These are phyloP conservation scores for Sinotaia quadrata DNA, from an alignment of 2,888 invertebrate species.

Conservation along the genomic window DNA sequence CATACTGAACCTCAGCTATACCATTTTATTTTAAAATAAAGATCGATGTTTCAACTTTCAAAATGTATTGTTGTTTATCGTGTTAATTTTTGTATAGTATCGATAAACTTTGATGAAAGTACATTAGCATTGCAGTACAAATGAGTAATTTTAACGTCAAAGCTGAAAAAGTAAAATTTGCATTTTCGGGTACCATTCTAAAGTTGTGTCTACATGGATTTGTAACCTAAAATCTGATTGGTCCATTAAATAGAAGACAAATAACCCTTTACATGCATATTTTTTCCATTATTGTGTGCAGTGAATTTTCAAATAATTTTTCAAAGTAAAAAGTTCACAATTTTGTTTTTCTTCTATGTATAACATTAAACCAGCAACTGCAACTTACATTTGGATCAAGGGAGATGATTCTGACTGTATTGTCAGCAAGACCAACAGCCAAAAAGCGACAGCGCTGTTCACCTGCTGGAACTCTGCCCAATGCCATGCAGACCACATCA, in stretches of 20 bases:
- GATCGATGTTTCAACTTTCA: no score
- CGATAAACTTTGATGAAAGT: no score
- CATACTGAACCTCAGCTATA: no score
- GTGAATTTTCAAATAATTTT: background rate
- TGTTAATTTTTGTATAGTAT: background rate
- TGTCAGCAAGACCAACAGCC: slow-evolving; percentile 95
- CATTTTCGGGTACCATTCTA: no score
- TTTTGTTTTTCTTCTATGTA: background rate
- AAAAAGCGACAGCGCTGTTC: slow-evolving; percentile 96
- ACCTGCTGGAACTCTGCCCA: slow-evolving; percentile 94
- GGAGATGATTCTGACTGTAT: slow-evolving; percentile 97
- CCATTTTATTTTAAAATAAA: no score
- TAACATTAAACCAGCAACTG: background rate
- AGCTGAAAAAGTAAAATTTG: no score
- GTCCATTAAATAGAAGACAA: no score
- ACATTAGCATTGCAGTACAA: background rate
- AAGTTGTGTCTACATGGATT: no score
- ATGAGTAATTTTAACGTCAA: background rate
- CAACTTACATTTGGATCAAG: slow-evolving; percentile 88
- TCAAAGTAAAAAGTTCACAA: no score
- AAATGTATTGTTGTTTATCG: no score
- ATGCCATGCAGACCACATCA: slow-evolving; percentile 98
- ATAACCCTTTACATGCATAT: no score
- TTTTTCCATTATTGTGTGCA: background rate
- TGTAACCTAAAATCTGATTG: no score